Evolutionary conservation across 92 coral and sea anemone species (phyloP).

Genomic region (Phymanthus crucifer): DNA sequence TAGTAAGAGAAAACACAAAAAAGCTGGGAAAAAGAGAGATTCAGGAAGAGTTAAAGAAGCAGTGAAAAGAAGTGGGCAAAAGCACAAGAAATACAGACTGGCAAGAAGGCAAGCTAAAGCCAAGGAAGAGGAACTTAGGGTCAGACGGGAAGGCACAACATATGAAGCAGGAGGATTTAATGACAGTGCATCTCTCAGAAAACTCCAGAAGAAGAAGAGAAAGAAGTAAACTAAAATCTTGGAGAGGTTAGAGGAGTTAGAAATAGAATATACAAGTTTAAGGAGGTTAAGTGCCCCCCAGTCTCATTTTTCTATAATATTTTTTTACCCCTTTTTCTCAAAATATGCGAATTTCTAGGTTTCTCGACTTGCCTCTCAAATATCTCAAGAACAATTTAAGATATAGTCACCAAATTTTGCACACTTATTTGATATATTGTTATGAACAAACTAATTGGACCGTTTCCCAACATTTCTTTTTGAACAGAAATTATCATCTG

Average conservation of each 20-base stretch:
- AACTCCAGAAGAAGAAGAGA: conserved; percentile 11
- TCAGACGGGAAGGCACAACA: conserved; percentile 43
- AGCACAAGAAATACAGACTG: conserved; percentile 46
- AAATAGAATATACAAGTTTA: conserved; percentile 4
- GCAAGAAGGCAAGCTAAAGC: conserved; percentile 48
- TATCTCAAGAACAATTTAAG: background rate
- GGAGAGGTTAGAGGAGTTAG: background rate
- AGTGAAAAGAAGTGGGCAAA: conserved; percentile 31
- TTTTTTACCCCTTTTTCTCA: conserved; percentile 38
- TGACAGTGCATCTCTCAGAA: conserved; percentile 7
- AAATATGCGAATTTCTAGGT: conserved; percentile 10
- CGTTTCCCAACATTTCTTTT: background rate
- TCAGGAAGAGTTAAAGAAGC: conserved; percentile 49
- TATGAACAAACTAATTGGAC: conserved; percentile 14
- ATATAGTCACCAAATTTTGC: conserved; percentile 14
- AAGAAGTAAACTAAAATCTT: conserved; percentile 5
- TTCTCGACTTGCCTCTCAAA: conserved; percentile 25
- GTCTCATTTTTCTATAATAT: conserved; percentile 11
- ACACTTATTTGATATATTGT: conserved; percentile 4
- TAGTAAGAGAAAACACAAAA: conserved; percentile 31
- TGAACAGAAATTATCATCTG: conserved; percentile 5
- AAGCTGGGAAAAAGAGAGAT: conserved; percentile 40
- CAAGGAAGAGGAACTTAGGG: conserved; percentile 46
- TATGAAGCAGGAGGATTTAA: conserved; percentile 52
- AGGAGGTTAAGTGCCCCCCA: conserved; percentile 13